Base-by-base conservation (phyloP, 35 echinoderm and acorn worm species). In the Ptychodera flava region DNA sequence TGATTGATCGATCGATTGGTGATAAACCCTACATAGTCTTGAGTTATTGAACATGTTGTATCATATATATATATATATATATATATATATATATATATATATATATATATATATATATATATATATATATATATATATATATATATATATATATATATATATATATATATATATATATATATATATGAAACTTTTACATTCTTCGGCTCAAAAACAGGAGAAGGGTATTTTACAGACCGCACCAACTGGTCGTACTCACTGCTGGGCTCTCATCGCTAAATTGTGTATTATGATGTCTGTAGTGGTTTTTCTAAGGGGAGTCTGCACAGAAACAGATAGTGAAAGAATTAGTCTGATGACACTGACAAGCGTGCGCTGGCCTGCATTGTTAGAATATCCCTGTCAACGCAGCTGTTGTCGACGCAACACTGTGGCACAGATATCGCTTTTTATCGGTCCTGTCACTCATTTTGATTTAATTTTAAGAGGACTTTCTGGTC, bases 11-110 rank as follows among this genome's bases (percentile, higher is more conserved):
- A 64, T 64, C 45, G 22, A 64, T 64, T 64, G 45, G 45, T 22
- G 22, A 22, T 64, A 64, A 64, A 12, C 6, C 6, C 45, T 12
- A 12, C 45, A 64, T 64, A 64, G 6, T 64, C 6, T 64, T 64
- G 45, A 22, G 45, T 12, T 64, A 22, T 64, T 64, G 6, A 64
- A 6, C 6, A 64, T 64, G 6, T 64, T 64, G 6, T 12, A 22
- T 12, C 22, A 64, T 22, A 64, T 12, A 64, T 64, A 64, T 64
- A 64, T 64, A 64, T 64, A 64, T 64, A 64, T 64, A 64, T 64
- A 64, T 64, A 64, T 64, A 64, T 64, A 64, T 64, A 64, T 64
- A 64, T 64, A 64, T 64, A 64, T 64, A 64, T 64, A 64, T 64
- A 64, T 64, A 64, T 64, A 64, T 64, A 64, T 64, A 64, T 64